Percentiles rank a stretch among this genome's conserved stretches.
Evolutionary conservation across 2,113 vertebrate genomes (phyloP).

Genomic region (Albula goreensis): DNA sequence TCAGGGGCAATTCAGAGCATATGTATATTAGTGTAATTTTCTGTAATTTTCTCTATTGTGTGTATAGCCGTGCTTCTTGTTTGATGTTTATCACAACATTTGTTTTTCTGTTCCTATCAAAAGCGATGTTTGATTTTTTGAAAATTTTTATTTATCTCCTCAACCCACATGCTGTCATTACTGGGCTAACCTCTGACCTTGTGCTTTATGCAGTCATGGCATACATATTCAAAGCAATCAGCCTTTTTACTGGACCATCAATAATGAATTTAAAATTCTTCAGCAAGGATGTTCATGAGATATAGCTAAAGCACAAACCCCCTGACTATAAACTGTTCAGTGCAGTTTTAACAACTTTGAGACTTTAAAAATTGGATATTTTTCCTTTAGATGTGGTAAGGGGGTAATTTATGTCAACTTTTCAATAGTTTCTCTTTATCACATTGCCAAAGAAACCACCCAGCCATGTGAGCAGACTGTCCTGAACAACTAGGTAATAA

Average conservation of each 20-base stretch:
- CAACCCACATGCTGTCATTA: slow-evolving; percentile 28
- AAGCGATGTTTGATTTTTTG: slow-evolving; percentile 33
- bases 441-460: too few species aligned
- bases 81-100: slow-evolving; percentile 43
- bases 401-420: too few species aligned
- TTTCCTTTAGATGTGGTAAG: too few species aligned
- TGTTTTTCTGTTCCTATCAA: slow-evolving; percentile 43
- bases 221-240: slow-evolving; percentile 41
- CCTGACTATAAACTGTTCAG: neutral
- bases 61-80: slow-evolving; percentile 25
- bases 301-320: slow-evolving; percentile 9
- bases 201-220: slow-evolving; percentile 28
- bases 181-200: slow-evolving; percentile 29
- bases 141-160: slow-evolving; percentile 25
- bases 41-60: slow-evolving; percentile 45
- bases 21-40: slow-evolving; percentile 45
- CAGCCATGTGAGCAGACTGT: too few species aligned
- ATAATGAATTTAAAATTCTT: slow-evolving; percentile 20
- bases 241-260: slow-evolving; percentile 12
- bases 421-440: too few species aligned
- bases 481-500: too few species aligned
- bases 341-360: too few species aligned
- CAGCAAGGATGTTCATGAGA: slow-evolving; percentile 17
- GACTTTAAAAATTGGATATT: too few species aligned
- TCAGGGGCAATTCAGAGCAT: slow-evolving; percentile 11